Evolutionary conservation across 2,113 vertebrate genomes (phyloP).

Genomic region (Toxotes chatareus): DNA sequence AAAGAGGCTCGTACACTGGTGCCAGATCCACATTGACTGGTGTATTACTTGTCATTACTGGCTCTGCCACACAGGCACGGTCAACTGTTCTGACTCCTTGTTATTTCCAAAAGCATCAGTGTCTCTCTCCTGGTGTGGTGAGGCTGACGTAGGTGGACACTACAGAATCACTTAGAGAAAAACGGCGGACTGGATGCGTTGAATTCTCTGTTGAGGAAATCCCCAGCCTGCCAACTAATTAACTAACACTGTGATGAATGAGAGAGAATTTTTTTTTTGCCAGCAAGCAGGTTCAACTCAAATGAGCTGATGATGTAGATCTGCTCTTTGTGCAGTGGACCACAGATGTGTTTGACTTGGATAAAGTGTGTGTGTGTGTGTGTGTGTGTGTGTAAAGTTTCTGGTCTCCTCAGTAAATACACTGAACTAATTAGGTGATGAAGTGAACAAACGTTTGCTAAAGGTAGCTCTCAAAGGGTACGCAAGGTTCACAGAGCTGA

Average conservation of each 20-base stretch:
- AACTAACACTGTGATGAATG: slow-evolving; percentile 64
- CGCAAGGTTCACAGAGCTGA: background rate
- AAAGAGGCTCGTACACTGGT: background rate
- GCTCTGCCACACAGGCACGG: background rate
- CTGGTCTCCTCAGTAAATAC: slow-evolving; percentile 46
- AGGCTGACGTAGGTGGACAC: background rate
- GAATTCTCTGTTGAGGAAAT: slow-evolving; percentile 47
- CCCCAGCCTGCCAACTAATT: slow-evolving; percentile 57
- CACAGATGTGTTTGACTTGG: slow-evolving; percentile 32
- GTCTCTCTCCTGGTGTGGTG: background rate
- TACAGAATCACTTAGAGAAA: background rate
- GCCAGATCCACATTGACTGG: background rate
- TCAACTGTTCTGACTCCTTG: background rate
- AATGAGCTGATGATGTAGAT: slow-evolving; percentile 62
- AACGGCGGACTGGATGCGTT: slow-evolving; percentile 31
- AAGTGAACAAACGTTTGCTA: slow-evolving; percentile 41
- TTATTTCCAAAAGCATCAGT: background rate
- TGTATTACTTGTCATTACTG: background rate
- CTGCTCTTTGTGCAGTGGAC: slow-evolving; percentile 29
- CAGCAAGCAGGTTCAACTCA: slow-evolving; percentile 28
- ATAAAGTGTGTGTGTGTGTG: too few relatives aligned
- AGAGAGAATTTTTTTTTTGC: slow-evolving; percentile 42
- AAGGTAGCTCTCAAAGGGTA: slow-evolving; percentile 20
- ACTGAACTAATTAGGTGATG: slow-evolving; percentile 46
- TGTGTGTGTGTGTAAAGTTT: background rate